Base-by-base conservation (phyloP, 2,888 invertebrate genomes). In the Dolomedes plantarius region DNA sequence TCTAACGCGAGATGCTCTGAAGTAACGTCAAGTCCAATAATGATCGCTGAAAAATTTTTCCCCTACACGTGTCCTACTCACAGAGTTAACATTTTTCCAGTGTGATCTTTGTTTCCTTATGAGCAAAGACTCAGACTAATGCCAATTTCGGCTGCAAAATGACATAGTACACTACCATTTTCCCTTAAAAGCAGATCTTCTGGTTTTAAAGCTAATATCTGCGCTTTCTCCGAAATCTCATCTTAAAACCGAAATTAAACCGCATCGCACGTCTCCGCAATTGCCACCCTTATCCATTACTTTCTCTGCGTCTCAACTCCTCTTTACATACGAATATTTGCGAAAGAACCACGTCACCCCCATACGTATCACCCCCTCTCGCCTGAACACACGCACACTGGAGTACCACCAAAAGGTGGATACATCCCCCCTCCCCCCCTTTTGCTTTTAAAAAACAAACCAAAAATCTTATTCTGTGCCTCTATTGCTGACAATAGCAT, bases 401-500 rank as follows among this genome's bases (percentile, higher is more conserved):
- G 29, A 36, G 36, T 36, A 16, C 23, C 28, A 28, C 27, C 1
- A 11, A 16, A n/a, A n/a, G n/a, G n/a, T n/a, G 16, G 29, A 39
- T 11, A 39, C 32, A 36, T 23, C 1, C 13, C 67, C 32, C 67
- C 67, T n/a, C 28, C 16, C 11, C 65, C 23, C 29, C 28, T 67
- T 67, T 67, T 7, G 5, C 23, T 56, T 56, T 56, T 56, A 56
- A 56, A 56, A 56, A 56, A 56, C 56, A 56, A 56, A 56, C 56
- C 56, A 56, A 56, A 56, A 56, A 56, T 56, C 56, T 23, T 23
- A 23, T 56, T 23, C 56, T 56, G 13, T 23, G 56, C 23, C 64
- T 27, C 67, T 72, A 77, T 85, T 73, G 73, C 56, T 85, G 67
- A 85, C 83, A 85, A 77, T 85, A 67, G 83, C 77, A 85, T 85